These are phyloP conservation scores for Oryzias curvinotus DNA, from an alignment of 2,113 vertebrate genomes.

Conservation along the genomic window DNA sequence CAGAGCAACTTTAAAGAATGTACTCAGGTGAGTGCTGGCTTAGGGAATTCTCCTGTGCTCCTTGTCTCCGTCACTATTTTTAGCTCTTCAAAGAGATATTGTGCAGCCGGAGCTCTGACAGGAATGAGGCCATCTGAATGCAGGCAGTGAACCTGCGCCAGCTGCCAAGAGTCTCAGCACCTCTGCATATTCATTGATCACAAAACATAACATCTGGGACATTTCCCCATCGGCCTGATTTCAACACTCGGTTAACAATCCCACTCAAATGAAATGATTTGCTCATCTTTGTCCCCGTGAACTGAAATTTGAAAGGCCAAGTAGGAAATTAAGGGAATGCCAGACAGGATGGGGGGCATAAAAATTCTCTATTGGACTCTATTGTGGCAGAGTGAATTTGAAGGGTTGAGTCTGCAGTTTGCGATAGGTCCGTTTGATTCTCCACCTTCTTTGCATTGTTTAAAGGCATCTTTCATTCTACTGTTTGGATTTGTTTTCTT, in stretches of 20 bases:
- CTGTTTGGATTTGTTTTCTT: no score
- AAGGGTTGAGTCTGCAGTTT: not conserved
- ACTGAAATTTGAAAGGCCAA: conserved; percentile 56
- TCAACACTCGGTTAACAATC: conserved; percentile 39
- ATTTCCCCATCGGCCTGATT: conserved; percentile 56
- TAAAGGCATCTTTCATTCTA: no score
- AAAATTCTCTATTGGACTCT: no score
- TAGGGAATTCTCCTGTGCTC: conserved; percentile 35
- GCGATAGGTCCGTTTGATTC: no score
- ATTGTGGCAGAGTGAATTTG: not conserved
- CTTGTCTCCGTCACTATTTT: conserved; percentile 57
- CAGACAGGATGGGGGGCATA: conserved; percentile 13
- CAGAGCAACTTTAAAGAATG: conserved; percentile 6
- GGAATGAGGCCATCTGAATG: conserved; percentile 64
- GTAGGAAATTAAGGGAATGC: conserved; percentile 50
- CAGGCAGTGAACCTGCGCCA: conserved; percentile 45
- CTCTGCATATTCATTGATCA: conserved; percentile 54
- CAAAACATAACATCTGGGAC: conserved; percentile 59
- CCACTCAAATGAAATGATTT: conserved; percentile 56
- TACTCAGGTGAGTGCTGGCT: conserved; percentile 43
- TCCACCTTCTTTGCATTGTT: no score
- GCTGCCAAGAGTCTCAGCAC: conserved; percentile 31
- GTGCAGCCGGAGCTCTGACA: conserved; percentile 52
- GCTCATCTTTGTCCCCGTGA: conserved; percentile 30
- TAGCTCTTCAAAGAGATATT: conserved; percentile 50